These are phyloP conservation scores for Phortica okadai DNA, from an alignment of 2,888 invertebrate species.

Conservation along the genomic window DNA sequence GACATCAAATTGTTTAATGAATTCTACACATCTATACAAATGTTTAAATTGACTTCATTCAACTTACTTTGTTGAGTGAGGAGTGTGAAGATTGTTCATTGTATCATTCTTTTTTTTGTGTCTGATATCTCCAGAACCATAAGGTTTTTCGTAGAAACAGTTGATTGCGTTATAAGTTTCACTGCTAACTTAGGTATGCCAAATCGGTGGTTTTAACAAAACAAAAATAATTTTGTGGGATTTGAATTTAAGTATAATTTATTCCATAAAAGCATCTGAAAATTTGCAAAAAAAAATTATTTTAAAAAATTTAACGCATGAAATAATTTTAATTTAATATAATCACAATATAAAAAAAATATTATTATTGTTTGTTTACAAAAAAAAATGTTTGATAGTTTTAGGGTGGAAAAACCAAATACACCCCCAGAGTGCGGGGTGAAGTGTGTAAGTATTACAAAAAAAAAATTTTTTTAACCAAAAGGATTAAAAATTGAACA, in stretches of 20 bases:
- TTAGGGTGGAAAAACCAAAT: constrained; percentile 54
- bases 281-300: constrained; percentile 38
- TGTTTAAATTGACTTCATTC: neutral
- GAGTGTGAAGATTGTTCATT: too few species aligned
- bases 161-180: neutral
- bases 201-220: constrained; percentile 24
- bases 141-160: constrained; percentile 39
- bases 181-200: constrained; percentile 53
- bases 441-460: neutral
- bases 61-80: too few species aligned
- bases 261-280: constrained; percentile 51
- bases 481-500: constrained; percentile 23
- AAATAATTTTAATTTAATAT: constrained; percentile 53
- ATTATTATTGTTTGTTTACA: neutral
- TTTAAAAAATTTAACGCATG: constrained; percentile 63
- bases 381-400: constrained; percentile 44
- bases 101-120: too few species aligned
- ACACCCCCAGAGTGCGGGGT: neutral
- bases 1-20: neutral
- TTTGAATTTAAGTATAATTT: constrained; percentile 58
- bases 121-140: too few species aligned
- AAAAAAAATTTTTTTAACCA: constrained; percentile 2
- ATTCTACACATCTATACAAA: neutral
- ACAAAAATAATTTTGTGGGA: constrained; percentile 58
- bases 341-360: constrained; percentile 28